phyloP scores from a whole-genome alignment of 2,113 vertebrate genomes.

The Peromyscus californicus region DNA sequence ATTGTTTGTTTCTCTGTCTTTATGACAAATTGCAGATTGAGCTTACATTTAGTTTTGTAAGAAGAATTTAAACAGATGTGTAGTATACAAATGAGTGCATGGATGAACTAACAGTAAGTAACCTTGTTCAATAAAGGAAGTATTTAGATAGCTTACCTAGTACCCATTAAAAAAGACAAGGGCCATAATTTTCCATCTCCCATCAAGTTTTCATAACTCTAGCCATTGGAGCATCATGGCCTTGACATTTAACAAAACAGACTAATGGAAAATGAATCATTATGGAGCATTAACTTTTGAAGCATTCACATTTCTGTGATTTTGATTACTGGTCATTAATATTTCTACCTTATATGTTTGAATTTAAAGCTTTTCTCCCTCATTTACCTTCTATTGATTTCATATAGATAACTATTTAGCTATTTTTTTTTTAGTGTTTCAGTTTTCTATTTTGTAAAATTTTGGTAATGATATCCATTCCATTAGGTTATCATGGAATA shows the following conservation, averaged over 20 bases:
- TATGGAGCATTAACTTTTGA: constrained; percentile 31
- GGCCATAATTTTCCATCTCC: neutral
- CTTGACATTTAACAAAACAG: constrained; percentile 62
- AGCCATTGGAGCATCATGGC: constrained; percentile 35
- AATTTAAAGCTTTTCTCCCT: constrained; percentile 6
- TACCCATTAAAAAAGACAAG: neutral
- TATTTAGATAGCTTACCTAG: constrained; percentile 33
- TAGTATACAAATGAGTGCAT: constrained; percentile 37
- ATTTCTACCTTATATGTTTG: neutral
- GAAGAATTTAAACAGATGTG: constrained; percentile 50
- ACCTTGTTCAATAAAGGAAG: constrained; percentile 44
- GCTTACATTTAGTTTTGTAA: constrained; percentile 55
- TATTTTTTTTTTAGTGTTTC: neutral
- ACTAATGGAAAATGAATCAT: constrained; percentile 55
- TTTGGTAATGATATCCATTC: neutral
- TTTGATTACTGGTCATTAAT: constrained; percentile 2
- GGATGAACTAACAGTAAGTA: constrained; percentile 52
- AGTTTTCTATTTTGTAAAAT: constrained; percentile 43
- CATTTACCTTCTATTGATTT: constrained; percentile 49
- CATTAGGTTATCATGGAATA: constrained; percentile 13
- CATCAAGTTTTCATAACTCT: constrained; percentile 48
- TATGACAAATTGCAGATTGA: constrained; percentile 27
- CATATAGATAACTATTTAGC: neutral
- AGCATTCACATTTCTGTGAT: neutral
- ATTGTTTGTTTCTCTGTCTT: constrained; percentile 56